Base-by-base conservation (phyloP, 2,113 vertebrate genomes). In the Saccopteryx bilineata region DNA sequence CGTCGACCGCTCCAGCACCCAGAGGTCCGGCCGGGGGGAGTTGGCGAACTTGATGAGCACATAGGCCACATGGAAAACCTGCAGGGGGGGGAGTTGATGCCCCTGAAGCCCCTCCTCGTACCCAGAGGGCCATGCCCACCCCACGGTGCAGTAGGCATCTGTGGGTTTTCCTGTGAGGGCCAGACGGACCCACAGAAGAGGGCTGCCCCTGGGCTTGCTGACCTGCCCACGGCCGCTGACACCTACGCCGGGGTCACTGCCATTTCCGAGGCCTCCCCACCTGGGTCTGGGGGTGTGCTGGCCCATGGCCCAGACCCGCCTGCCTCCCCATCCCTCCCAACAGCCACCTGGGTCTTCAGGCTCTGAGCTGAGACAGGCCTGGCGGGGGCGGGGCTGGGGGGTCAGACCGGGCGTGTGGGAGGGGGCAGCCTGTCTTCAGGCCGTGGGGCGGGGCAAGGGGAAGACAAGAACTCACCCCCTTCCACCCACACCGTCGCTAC, bases 31-130 rank as follows among this genome's bases (percentile, higher is more conserved):
- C 72, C 99, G 99, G 7, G 99, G 99, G 10, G 99, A 99, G 97
- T 99, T 99, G 83, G 99, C 99, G 12, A 99, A 99, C 98, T 99
- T 99, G 97, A 99, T 99, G 90, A 99, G 98, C 48, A 99, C 99
- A 0, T 99, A 99, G 0, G 99, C 99, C 52, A 99, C 99, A 0
- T 99, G 99, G 98, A 99, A 99, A 50, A 99, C 99, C 99, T 99
- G 99, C 3, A 75, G 23, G 74, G 21, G 46, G 9, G 1, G 21
- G 13, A 48, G 18, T 9, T 13, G 33, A 48, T 2, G 8, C 56
- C 65, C 14, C 17, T 9, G 54, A 12, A 9, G 17, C 5, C 52
- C 14, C 48, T 26, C 48, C 48, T 31, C 2, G 0, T 2, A 0
- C 46, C 80, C 8, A 9, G 52, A 23, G 50, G 74, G 11, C 21